Evolutionary conservation across 37 sponge, comb jelly and placozoan genomes (phyloP), one percentile per base, ranked within the genome.

Genomic region (Lycopodina hypogea): DNA sequence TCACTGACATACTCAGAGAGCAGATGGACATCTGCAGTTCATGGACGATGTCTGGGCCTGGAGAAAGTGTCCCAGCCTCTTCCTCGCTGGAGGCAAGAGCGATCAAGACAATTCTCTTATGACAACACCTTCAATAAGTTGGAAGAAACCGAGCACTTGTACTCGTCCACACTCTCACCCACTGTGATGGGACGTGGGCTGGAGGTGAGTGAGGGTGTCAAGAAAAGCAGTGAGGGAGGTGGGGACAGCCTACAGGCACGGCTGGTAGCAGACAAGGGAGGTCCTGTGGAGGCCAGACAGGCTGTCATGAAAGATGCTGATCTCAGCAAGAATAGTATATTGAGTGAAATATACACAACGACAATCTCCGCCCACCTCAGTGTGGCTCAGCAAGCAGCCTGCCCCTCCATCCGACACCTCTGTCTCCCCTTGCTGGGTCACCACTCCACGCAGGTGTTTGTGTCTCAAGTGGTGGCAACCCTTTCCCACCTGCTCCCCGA

Each of bases 401-500:
- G 81, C 7, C 71, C 70, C 35, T 79, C 76, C 19, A 26, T 81
- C 15, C 17, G n/a, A 1, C 29, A 69, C 30, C 21, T 28, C 42
- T 14, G 55, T 33, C 80, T 56, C 64, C 24, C 81, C 26, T 12
- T 87, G 21, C 1, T 76, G 18, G 77, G 72, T 36, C 55, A 35
- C 60, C 52, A 81, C 42, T 75, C 77, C 2, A 67, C 62, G n/a
- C 9, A 68, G 19, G 33, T 61, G 23, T 68, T 87, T 24, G 48
- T 87, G 33, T 32, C 75, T 19, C 53, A 81, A 42, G 30, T 62
- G 0, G 35, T 81, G 34, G 1, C 53, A 2, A 3, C 34, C 26
- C 35, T 73, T 26, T 17, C 40, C 3, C 22, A 50, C 4, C 15
- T 28, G 1, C 57, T 41, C 28, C 74, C 87, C 18, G 87, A 80